A percentile compares a stretch with the other conserved stretches of the same genome.
These are phyloP conservation scores for Metopia argyrocephala DNA, from an alignment of 2,888 invertebrate species.

Conservation along the genomic window DNA sequence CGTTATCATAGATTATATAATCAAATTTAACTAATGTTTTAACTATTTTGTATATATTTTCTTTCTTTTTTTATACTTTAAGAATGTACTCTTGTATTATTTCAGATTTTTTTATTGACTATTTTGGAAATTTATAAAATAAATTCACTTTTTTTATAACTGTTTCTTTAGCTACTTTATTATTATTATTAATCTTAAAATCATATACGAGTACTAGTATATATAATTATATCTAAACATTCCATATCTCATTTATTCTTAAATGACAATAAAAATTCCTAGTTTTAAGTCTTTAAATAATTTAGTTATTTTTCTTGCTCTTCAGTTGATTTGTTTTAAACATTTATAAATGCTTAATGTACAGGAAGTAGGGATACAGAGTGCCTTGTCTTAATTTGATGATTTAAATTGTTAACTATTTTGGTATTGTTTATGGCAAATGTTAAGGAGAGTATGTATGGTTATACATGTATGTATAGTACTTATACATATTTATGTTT, in stretches of 20 bases:
- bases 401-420: constrained; percentile 47
- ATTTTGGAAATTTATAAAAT: constrained; percentile 31
- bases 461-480: constrained; percentile 8
- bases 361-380: constrained; percentile 41
- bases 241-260: not conserved
- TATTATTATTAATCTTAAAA: not conserved
- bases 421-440: constrained; percentile 13
- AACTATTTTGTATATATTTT: constrained; percentile 56
- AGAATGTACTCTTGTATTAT: constrained; percentile 51
- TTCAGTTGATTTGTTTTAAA: not conserved
- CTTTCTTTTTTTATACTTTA: not conserved
- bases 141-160: not conserved
- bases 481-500: not conserved
- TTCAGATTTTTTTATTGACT: constrained; percentile 45
- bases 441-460: not conserved
- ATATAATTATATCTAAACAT: not conserved
- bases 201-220: not conserved
- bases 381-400: constrained; percentile 27
- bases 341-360: constrained; percentile 51
- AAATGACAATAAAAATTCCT: constrained; percentile 38
- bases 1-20: constrained; percentile 75
- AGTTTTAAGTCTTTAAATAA: constrained; percentile 47
- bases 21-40: constrained; percentile 73
- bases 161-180: too few relatives aligned
- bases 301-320: constrained; percentile 1